Evolutionary conservation across 2,888 invertebrate genomes (phyloP), one percentile per base, ranked within the genome.

Genomic region (Thecocarcelia acutangulata): DNA sequence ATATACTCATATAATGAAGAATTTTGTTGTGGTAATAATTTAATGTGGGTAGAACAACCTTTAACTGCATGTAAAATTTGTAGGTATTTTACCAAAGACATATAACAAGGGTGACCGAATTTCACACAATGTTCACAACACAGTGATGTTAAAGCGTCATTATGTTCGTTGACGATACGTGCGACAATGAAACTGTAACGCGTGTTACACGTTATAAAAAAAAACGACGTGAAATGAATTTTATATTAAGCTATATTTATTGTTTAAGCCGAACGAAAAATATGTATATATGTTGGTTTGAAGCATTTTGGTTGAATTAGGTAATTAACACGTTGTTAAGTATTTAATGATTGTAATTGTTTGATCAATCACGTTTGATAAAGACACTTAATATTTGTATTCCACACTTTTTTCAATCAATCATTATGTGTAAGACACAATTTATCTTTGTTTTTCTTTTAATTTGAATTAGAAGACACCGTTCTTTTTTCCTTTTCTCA

Each of bases 181-280:
- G 42, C 56, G 56, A 40, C 42, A 68, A 68, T 44, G 64, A 58
- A 40, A 82, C 64, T 46, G 52, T 54, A 61, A 37, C 42, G 77
- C 73, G 50, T 74, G 64, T 56, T 54, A 78, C 48, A 52, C 69
- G 54, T 66, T 33, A 8, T 33, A 66, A 48, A 24, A n/a, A 66
- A 48, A 58, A 52, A 74, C 63, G 52, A 82, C 74, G 74, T 74
- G 74, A 40, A 17, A 48, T 6, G 74, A 82, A 74, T 78, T 68
- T n/a, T 48, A 24, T 17, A 40, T 54, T 46, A 54, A 37, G 37
- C 11, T 54, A 54, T 54, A 40, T 28, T 54, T 15, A 69, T 24
- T 52, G 15, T n/a, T 46, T 61, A 24, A 28, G 15, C 4, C n/a
- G 33, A 15, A 17, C 21, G 33, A 33, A 33, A 33, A 5, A 8